These are phyloP conservation scores for Corbicula japonica DNA, from an alignment of 2,888 invertebrate species.

Conservation along the genomic window DNA sequence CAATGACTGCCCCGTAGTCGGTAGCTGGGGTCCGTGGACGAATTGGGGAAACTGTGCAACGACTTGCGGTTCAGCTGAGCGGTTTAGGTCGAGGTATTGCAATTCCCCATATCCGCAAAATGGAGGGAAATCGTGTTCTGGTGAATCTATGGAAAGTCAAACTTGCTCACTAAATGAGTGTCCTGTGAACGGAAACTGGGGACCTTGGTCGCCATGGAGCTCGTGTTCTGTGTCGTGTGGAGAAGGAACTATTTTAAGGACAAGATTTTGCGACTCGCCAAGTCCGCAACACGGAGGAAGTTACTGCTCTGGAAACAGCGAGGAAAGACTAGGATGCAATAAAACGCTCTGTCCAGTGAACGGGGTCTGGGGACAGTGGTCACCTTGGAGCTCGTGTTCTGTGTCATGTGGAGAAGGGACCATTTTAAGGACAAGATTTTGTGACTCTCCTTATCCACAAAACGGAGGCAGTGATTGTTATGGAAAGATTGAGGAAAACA, in stretches of 20 bases:
- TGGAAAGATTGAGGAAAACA: background rate
- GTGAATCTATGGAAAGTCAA: background rate
- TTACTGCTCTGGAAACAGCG: background rate
- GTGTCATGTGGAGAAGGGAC: conserved; percentile 7
- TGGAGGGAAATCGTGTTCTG: conserved; percentile 10
- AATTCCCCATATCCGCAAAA: conserved; percentile 5
- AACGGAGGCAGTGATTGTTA: background rate
- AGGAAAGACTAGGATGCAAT: background rate
- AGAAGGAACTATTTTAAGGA: background rate
- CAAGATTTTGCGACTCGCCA: conserved; percentile 1
- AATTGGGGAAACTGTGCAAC: conserved; percentile 4
- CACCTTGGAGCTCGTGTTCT: conserved; percentile 23
- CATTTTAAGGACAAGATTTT: conserved; percentile 14
- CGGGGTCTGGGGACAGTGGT: conserved; percentile 20
- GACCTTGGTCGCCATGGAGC: conserved; percentile 13
- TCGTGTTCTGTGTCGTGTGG: conserved; percentile 5
- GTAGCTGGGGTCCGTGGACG: conserved; percentile 8
- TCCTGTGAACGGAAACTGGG: conserved; percentile 5
- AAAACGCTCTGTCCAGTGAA: background rate
- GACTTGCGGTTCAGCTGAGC: background rate
- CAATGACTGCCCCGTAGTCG: conserved; percentile 3
- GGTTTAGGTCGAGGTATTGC: background rate
- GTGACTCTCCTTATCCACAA: conserved; percentile 1
- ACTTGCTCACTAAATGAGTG: background rate
- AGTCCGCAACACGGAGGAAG: background rate